phyloP scores from a whole-genome alignment of 2,888 invertebrate species.

The Platypus cylindrus region DNA sequence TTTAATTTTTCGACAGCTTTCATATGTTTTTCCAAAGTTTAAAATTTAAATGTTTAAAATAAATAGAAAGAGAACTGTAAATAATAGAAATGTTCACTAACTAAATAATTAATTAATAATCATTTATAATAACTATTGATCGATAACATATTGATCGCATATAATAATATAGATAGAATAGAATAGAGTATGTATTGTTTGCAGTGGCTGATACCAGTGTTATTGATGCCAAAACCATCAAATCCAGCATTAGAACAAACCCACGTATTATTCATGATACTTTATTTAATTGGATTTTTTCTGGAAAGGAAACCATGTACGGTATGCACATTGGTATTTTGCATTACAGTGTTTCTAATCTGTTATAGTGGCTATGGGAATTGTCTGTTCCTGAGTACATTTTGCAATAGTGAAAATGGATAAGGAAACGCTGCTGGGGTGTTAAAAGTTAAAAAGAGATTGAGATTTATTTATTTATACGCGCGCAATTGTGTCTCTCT shows the following conservation, averaged over 20 bases:
- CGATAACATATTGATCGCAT: no score
- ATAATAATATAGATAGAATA: conserved; percentile 3
- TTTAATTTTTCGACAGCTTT: no score
- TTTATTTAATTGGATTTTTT: conserved; percentile 78
- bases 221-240: conserved; percentile 93
- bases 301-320: conserved; percentile 94
- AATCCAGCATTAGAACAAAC: conserved; percentile 93
- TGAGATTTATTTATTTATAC: no score
- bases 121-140: no score
- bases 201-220: conserved; percentile 93
- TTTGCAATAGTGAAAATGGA: conserved; percentile 53
- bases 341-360: conserved; percentile 82
- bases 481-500: no score
- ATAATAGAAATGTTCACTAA: no score
- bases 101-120: no score
- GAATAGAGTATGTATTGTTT: conserved; percentile 76
- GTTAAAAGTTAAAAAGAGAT: no score
- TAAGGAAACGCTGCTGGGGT: no score
- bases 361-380: conserved; percentile 95
- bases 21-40: no score
- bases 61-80: no score
- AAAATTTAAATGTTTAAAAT: no score
- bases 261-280: conserved; percentile 88
- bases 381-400: conserved; percentile 82
- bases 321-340: conserved; percentile 90